These are phyloP conservation scores for Paradoxurus hermaphroditus DNA, from an alignment of 2,113 vertebrate genomes.

Conservation along the genomic window DNA sequence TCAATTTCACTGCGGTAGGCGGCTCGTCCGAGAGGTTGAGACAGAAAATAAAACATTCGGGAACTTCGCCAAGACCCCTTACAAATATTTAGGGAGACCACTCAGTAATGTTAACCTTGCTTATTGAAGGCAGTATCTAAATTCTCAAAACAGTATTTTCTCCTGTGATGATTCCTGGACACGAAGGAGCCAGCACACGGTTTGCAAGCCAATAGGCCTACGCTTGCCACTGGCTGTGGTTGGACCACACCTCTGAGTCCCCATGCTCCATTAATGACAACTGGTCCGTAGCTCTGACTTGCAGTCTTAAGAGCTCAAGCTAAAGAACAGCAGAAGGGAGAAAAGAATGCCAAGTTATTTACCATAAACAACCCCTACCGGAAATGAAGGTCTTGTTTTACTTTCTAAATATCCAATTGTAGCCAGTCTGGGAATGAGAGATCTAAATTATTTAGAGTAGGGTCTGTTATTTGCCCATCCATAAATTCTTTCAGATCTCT, in stretches of 20 bases:
- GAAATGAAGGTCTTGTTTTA: neutral
- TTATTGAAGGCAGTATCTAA: neutral
- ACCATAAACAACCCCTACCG: neutral
- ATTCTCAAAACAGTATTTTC: neutral
- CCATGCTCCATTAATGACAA: neutral
- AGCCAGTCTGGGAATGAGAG: neutral
- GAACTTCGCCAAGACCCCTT: constrained; percentile 16
- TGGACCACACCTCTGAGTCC: neutral
- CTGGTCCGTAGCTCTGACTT: neutral
- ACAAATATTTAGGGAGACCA: neutral
- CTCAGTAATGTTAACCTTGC: neutral
- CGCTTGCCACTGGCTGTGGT: neutral
- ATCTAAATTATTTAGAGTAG: neutral
- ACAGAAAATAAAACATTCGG: neutral
- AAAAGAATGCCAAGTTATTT: neutral
- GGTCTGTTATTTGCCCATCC: neutral
- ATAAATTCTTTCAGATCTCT: neutral
- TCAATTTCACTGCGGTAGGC: neutral
- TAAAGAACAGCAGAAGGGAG: neutral
- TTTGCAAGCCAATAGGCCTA: neutral
- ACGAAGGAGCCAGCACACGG: neutral
- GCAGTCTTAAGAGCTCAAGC: neutral
- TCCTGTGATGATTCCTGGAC: neutral
- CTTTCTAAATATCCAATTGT: neutral
- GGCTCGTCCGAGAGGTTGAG: neutral